Conservation (phyloP, 2,113 vertebrate genomes). For the Anolis sagrei region DNA sequence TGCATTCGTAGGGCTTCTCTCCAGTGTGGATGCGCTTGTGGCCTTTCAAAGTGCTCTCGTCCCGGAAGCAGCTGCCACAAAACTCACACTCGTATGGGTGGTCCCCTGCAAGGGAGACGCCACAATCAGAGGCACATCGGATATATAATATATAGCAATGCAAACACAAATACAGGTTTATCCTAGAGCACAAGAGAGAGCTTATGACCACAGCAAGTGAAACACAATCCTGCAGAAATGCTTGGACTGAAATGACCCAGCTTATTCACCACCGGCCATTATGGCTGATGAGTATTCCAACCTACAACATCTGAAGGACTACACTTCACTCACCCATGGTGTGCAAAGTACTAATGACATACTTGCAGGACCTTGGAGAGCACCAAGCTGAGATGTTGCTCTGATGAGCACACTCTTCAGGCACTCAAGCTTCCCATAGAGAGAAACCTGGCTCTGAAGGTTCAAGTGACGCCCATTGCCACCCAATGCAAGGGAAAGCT, state of each 20-base stretch:
- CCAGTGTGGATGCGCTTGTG: conserved; percentile 97
- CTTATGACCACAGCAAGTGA: no score
- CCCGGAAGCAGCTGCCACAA: conserved; percentile 98
- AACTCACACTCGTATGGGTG: conserved; percentile 97
- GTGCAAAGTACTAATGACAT: no score
- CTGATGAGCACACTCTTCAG: no score
- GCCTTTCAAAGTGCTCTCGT: conserved; percentile 97
- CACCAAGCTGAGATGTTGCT: not conserved
- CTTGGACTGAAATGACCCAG: no score
- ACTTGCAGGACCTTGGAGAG: not conserved
- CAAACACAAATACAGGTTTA: no score
- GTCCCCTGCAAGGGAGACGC: conserved; percentile 80
- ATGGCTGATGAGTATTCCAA: no score
- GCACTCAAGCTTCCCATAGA: not conserved
- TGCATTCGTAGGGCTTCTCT: conserved; percentile 95
- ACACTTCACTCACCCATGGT: no score
- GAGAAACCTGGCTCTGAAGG: not conserved
- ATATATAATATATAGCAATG: no score
- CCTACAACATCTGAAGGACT: no score
- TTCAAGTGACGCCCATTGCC: not conserved
- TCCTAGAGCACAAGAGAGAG: no score
- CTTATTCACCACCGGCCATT: no score
- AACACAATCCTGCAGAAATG: no score
- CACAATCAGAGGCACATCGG: not conserved
- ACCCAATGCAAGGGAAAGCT: not conserved